These are phyloP conservation scores for Oreocharis arfaki DNA, from an alignment of 2,113 vertebrate genomes.

Conservation along the genomic window DNA sequence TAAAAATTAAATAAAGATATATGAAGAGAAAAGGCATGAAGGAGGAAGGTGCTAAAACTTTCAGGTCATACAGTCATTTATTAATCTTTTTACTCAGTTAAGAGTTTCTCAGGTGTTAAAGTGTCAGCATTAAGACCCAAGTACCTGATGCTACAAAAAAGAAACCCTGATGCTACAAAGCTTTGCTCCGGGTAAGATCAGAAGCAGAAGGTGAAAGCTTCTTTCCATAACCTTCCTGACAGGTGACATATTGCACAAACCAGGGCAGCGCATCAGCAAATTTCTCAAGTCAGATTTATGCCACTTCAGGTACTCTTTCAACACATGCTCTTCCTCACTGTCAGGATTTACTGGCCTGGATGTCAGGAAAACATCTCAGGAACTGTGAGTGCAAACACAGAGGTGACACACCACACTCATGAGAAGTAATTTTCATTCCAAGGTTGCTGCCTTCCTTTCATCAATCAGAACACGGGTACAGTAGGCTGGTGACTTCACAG, in stretches of 20 bases:
- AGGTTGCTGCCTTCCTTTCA: background rate
- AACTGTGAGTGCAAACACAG: background rate
- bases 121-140: background rate
- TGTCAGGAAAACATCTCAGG: background rate
- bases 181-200: background rate
- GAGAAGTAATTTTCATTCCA: background rate
- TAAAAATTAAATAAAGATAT: background rate
- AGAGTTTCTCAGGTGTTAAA: background rate
- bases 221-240: background rate
- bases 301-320: background rate
- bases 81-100: background rate
- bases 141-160: background rate
- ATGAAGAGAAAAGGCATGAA: background rate
- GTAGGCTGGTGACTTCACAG: background rate
- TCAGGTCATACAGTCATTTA: background rate
- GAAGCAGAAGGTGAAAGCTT: background rate
- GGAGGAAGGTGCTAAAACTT: background rate
- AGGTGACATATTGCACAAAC: background rate
- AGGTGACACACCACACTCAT: background rate
- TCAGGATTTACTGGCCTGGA: background rate
- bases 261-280: background rate
- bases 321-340: background rate
- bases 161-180: background rate
- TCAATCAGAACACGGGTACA: background rate
- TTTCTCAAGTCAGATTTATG: background rate